phyloP scores from a whole-genome alignment of 2,888 invertebrate genomes.

The Trachelus tabidus region DNA sequence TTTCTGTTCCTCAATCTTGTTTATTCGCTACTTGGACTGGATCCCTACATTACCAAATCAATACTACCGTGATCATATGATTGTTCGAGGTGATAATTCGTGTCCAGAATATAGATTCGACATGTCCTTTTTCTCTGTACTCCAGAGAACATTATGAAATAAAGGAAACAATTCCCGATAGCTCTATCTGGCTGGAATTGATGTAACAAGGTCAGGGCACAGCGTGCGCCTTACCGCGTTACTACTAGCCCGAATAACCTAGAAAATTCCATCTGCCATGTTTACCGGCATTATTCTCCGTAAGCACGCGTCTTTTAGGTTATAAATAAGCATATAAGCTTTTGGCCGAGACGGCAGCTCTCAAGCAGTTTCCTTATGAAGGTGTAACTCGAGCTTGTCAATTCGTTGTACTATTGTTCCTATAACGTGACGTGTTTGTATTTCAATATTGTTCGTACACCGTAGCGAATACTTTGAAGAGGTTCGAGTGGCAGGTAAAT shows the following conservation, averaged over 20 bases:
- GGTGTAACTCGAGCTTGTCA: not conserved
- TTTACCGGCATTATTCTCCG: not conserved
- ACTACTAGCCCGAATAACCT: not conserved
- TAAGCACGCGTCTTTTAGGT: not conserved
- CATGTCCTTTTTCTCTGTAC: not conserved
- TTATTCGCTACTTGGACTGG: not conserved
- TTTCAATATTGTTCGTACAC: no score
- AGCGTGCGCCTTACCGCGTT: not conserved
- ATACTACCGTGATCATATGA: not conserved
- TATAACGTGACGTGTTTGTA: not conserved
- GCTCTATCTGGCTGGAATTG: not conserved
- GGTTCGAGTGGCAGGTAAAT: no score
- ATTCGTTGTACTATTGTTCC: not conserved
- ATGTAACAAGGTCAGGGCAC: not conserved
- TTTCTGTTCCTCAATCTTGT: not conserved
- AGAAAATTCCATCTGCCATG: not conserved
- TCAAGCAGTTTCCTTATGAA: not conserved
- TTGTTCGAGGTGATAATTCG: not conserved
- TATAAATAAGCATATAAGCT: not conserved
- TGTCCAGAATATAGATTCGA: not conserved
- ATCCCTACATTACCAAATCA: not conserved
- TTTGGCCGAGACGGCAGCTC: not conserved
- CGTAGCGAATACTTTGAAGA: no score
- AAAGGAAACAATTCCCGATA: not conserved
- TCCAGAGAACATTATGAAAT: not conserved